phyloP scores from a whole-genome alignment of 2,888 invertebrate species.

The Trichogramma dendrolimi region DNA sequence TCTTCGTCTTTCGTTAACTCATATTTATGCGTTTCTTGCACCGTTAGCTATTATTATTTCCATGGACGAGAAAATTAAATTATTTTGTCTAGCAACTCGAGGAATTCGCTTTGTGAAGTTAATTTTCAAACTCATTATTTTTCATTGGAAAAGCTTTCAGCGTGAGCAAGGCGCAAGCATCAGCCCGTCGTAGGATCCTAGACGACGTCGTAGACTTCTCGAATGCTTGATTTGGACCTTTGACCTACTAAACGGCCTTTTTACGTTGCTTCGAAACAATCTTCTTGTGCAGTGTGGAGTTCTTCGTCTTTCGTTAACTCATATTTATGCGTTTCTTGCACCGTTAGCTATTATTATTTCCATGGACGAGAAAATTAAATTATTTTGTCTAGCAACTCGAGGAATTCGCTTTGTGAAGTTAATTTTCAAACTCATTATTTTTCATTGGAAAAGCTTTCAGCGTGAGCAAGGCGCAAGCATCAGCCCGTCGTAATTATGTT shows the following conservation, averaged over 20 bases:
- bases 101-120: not conserved
- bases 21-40: constrained; percentile 4
- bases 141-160: too few relatives aligned
- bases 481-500: constrained; percentile 23
- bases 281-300: constrained; percentile 6
- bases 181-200: constrained; percentile 19
- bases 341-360: constrained; percentile 16
- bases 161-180: not conserved
- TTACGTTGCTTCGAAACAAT: constrained; percentile 24
- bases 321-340: constrained; percentile 4
- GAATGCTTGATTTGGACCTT: constrained; percentile 22
- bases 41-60: constrained; percentile 16
- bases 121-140: not conserved
- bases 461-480: not conserved
- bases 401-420: not conserved
- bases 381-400: too few relatives aligned
- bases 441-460: too few relatives aligned
- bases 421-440: not conserved
- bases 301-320: not conserved
- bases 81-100: too few relatives aligned
- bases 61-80: not conserved
- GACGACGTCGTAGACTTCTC: constrained; percentile 14
- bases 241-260: constrained; percentile 26
- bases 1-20: not conserved
- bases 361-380: not conserved